Evolutionary conservation across 2,888 invertebrate species (phyloP).

Genomic region (Erebia aethiops): DNA sequence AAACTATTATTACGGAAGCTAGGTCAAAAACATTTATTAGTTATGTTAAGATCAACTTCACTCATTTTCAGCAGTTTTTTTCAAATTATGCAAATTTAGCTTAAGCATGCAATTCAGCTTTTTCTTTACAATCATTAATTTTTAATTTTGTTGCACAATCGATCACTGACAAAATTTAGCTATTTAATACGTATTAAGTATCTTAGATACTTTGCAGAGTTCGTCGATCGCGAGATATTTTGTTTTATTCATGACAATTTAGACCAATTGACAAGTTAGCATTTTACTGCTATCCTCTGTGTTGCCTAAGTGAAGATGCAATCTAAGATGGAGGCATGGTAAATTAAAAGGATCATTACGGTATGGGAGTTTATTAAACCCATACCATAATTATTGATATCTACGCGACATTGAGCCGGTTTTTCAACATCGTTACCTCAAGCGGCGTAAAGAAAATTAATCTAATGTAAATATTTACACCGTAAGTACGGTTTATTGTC

Average conservation of each 20-base stretch:
- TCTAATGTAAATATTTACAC: slow-evolving; percentile 52
- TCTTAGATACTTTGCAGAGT: not conserved
- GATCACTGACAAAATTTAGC: not conserved
- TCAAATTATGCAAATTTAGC: slow-evolving; percentile 4
- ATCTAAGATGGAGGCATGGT: not conserved
- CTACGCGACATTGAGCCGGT: not conserved
- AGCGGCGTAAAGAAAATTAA: slow-evolving; percentile 19
- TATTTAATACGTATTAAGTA: not conserved
- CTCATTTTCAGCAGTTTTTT: slow-evolving; percentile 8
- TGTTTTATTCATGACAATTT: not conserved
- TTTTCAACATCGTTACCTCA: not conserved
- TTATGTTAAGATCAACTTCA: slow-evolving; percentile 3
- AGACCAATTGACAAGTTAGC: not conserved
- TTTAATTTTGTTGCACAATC: not conserved
- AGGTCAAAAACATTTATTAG: slow-evolving; percentile 1
- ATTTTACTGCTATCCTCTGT: not conserved
- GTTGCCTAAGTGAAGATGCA: not conserved
- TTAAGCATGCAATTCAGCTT: slow-evolving; percentile 14
- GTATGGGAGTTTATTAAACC: not conserved
- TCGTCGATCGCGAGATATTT: not conserved
- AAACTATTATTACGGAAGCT: not conserved
- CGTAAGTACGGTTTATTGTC: slow-evolving; percentile 48
- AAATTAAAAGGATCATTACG: not conserved
- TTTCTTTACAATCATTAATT: not conserved
- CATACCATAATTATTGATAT: not conserved